Base-by-base conservation (phyloP, 2,888 invertebrate genomes). In the Busseola fusca region DNA sequence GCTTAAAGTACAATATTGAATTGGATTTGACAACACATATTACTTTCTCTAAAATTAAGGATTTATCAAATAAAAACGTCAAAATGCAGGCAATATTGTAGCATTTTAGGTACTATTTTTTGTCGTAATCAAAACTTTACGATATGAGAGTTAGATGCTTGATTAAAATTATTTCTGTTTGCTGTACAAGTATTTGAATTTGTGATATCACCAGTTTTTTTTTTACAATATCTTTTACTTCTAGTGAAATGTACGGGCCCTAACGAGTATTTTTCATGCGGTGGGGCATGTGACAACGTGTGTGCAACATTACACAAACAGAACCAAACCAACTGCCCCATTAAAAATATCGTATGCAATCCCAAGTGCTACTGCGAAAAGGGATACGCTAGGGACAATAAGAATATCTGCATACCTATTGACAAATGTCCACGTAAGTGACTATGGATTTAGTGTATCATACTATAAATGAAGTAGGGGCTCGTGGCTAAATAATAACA, bases 211-310 rank as follows among this genome's bases (percentile, higher is more conserved):
- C 3, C 3, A 1, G 3, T 0, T 27, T 21, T 34, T 34, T 16
- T 65, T 48, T 25, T 9, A 30, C 12, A 18, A 34, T 1, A 5
- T 42, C 0, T 34, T 66, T 21, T n/a, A 16, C 10, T 57, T 84
- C 12, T 37, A 89, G 89, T 73, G 27, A 80, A 76, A 74, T 89
- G 92, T 67, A 74, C 73, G 14, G 87, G 88, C 4, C 80, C 81
- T 2, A 62, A 91, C 60, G 92, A 92, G 68, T 91, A 85, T 69
- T 92, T 85, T 64, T 84, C 87, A 0, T 93, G 93, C 64, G 90
- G 90, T 1, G 83, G 85, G 0, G 89, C 87, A 0, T 93, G 93
- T 62, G 93, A 93, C 78, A 93, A 91, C 25, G 90, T 87, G 0
- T 93, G 93, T 67, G 77, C 80, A 1, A 90, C 87, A 9, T 75